Evolutionary conservation across 92 coral and sea anemone species (phyloP), one percentile per base, ranked within the genome.

Genomic region (Siderastrea siderea): DNA sequence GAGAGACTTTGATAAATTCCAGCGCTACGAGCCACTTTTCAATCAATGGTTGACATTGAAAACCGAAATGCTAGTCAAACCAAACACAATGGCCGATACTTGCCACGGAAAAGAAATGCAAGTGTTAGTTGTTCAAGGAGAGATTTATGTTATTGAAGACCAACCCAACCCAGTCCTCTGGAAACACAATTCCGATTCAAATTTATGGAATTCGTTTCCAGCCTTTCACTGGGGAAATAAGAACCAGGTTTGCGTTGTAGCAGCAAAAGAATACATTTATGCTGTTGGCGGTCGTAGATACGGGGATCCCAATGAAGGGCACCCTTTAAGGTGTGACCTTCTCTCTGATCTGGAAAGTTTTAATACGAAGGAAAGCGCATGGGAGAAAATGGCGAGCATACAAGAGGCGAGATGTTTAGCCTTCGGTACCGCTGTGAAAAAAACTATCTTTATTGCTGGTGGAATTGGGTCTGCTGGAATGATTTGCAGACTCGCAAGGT

Each of bases 191-290:
- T 47, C 47, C 54, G 11, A 70, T 70, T 47, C 55, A n/a, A 70
- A 47, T 47, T 70, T 53, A 15, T 70, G 75, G 75, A 70, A 70
- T 2, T 70, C 52, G 9, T 45, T 47, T 70, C 19, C 55, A 47
- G 54, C 54, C 2, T 70, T 70, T 5, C 10, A 47, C 26, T 47
- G 53, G 75, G 54, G 54, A 8, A 19, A 47, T 3, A 70, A 70
- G 26, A 53, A 70, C 50, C 75, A 70, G 47, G 75, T 70, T 16
- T 70, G 75, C 54, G 47, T 70, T 70, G 75, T 70, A 70, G 52
- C 75, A 15, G 6, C 75, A 8, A 14, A 16, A 48, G 17, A 47
- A 47, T 45, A 4, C 13, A 45, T 70, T 70, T 70, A 70, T 6
- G 75, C 54, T 45, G 47, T 70, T 45, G 75, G 75, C 15, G 75